Conservation (phyloP, 2,113 vertebrate species). For the Heterotis niloticus region DNA sequence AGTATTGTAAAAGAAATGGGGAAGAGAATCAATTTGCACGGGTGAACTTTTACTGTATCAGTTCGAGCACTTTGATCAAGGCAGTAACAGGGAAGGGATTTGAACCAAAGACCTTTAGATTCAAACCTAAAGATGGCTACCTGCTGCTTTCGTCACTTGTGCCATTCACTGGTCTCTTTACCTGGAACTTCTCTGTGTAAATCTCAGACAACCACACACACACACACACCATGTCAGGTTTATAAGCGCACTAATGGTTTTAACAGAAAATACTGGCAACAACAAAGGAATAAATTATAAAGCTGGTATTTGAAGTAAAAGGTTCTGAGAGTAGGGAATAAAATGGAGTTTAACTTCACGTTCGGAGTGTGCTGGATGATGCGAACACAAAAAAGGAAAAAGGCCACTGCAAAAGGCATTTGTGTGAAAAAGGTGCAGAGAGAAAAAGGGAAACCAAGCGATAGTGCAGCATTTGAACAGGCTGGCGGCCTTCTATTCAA, state of each 20-base stretch:
- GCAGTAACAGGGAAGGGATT: too few relatives aligned
- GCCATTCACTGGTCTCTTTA: too few relatives aligned
- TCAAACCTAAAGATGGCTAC: too few relatives aligned
- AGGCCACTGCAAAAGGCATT: not conserved
- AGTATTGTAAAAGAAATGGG: too few relatives aligned
- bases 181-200: too few relatives aligned
- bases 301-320: conserved; percentile 10
- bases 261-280: conserved; percentile 5
- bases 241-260: not conserved
- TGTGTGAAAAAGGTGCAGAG: not conserved
- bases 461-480: not conserved
- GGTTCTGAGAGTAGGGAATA: not conserved
- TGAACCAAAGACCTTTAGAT: too few relatives aligned
- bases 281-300: not conserved
- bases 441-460: not conserved
- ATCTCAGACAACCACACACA: not conserved
- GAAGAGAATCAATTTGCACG: too few relatives aligned
- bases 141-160: too few relatives aligned
- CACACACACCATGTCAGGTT: not conserved
- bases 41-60: too few relatives aligned
- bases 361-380: conserved; percentile 6
- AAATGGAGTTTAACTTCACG: conserved; percentile 15
- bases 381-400: not conserved
- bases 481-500: not conserved
- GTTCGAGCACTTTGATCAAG: too few relatives aligned